Conservation (phyloP, 2,888 invertebrate species). For the Campopleginae sp. region DNA sequence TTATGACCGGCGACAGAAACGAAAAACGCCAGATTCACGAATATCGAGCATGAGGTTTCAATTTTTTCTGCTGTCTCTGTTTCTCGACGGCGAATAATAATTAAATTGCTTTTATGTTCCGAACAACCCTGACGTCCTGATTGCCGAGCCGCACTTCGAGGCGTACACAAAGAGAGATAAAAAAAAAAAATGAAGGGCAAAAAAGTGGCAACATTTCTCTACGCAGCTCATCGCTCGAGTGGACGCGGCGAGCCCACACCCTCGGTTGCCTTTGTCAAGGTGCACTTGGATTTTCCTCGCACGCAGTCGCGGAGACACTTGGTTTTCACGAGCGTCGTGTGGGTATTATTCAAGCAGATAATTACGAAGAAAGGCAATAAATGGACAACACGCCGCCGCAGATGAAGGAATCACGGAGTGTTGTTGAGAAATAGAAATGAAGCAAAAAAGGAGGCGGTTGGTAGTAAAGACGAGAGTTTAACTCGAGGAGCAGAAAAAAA, state of each 20-base stretch:
- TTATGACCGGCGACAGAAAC: too few species aligned
- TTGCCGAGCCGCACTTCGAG: background rate
- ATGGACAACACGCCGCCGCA: background rate
- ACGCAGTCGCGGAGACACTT: background rate
- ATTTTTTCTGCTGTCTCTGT: background rate
- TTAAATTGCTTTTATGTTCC: background rate
- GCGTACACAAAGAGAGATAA: background rate
- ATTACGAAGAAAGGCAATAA: conserved; percentile 21
- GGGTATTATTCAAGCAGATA: conserved; percentile 7
- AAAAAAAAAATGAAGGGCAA: background rate
- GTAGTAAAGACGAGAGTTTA: conserved; percentile 69
- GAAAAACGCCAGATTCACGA: background rate
- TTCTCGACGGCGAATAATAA: background rate
- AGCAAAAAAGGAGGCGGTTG: background rate
- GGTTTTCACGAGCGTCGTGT: background rate
- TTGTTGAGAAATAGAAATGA: background rate
- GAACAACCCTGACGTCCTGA: background rate
- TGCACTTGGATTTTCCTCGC: background rate
- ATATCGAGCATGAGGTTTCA: background rate
- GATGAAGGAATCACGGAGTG: background rate
- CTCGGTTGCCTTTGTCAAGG: background rate
- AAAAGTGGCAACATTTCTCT: background rate
- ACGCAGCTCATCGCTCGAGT: background rate
- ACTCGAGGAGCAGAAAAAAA: conserved; percentile 68
- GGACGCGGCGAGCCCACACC: background rate